Evolutionary conservation across 2,797 vertebrate genomes (phyloP).

Genomic region (Amblyopsis hoosieri): DNA sequence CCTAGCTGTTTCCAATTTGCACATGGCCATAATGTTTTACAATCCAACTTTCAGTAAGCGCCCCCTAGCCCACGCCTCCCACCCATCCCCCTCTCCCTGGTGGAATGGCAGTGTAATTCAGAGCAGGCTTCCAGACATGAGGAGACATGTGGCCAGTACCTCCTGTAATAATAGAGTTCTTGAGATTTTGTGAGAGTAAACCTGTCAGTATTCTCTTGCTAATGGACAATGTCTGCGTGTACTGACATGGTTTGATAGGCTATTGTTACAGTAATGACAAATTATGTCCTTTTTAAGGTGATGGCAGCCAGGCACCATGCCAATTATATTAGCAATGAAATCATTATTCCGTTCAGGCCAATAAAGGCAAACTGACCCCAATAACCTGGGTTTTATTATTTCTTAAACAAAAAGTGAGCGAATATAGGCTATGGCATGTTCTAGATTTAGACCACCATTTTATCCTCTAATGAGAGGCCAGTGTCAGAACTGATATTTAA

Average conservation of each 20-base stretch:
- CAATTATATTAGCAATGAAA: too few species aligned
- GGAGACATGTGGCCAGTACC: constrained; percentile 16
- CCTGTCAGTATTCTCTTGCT: constrained; percentile 10
- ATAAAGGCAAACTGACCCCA: too few species aligned
- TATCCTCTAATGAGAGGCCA: constrained; percentile 28
- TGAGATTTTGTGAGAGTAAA: constrained; percentile 13
- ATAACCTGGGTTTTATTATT: too few species aligned
- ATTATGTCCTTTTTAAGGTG: too few species aligned
- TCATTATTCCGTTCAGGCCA: too few species aligned
- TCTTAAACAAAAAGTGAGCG: too few species aligned
- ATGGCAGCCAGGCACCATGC: too few species aligned
- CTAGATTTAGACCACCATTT: too few species aligned
- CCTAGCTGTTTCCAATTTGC: constrained; percentile 69
- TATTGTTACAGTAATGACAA: too few species aligned
- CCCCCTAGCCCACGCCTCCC: constrained; percentile 13
- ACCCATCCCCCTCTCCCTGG: constrained; percentile 13
- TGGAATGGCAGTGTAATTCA: constrained; percentile 38
- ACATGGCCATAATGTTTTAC: constrained; percentile 63
- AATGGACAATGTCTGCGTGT: neutral
- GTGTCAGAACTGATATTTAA: constrained; percentile 11
- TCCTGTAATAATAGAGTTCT: constrained; percentile 12
- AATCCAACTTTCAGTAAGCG: constrained; percentile 54
- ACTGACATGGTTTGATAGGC: too few species aligned
- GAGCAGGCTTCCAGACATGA: constrained; percentile 31
- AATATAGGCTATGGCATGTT: too few species aligned